Evolutionary conservation across 2,113 vertebrate species (phyloP).

Genomic region (Phrynosoma blainvillii): DNA sequence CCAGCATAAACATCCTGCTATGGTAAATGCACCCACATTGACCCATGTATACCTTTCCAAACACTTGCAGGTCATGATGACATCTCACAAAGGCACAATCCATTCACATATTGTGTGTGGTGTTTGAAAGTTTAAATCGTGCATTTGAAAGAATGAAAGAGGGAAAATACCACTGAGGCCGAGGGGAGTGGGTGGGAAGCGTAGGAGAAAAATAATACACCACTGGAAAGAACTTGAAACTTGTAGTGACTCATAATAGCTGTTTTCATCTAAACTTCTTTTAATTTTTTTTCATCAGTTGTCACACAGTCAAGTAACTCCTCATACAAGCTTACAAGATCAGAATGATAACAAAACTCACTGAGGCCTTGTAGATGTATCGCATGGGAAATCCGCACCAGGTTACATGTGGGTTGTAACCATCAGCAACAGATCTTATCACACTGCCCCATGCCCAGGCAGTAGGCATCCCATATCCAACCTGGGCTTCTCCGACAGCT

Average conservation of each 20-base stretch:
- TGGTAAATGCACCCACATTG: not conserved
- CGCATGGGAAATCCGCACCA: too few species aligned
- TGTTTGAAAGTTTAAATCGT: not conserved
- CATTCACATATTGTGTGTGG: not conserved
- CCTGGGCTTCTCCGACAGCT: too few species aligned
- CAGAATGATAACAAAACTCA: not conserved
- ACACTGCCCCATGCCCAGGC: too few species aligned
- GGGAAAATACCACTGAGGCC: too few species aligned
- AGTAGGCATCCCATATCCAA: too few species aligned
- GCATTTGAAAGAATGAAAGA: not conserved
- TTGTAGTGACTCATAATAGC: not conserved
- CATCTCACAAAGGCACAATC: not conserved
- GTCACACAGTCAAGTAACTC: not conserved
- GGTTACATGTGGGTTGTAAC: too few species aligned
- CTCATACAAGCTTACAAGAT: not conserved
- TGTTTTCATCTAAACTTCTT: not conserved
- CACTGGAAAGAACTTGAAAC: not conserved
- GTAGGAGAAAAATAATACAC: not conserved
- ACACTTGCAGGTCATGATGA: not conserved
- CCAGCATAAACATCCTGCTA: slow-evolving; percentile 15
- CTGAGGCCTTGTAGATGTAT: not conserved
- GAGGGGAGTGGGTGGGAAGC: not conserved
- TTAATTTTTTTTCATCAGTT: not conserved
- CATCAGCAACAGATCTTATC: too few species aligned
- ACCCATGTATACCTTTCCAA: not conserved